Evolutionary conservation across 1,140 invertebrate species (phyloP).

Genomic region (Sarcophaga bullata): DNA sequence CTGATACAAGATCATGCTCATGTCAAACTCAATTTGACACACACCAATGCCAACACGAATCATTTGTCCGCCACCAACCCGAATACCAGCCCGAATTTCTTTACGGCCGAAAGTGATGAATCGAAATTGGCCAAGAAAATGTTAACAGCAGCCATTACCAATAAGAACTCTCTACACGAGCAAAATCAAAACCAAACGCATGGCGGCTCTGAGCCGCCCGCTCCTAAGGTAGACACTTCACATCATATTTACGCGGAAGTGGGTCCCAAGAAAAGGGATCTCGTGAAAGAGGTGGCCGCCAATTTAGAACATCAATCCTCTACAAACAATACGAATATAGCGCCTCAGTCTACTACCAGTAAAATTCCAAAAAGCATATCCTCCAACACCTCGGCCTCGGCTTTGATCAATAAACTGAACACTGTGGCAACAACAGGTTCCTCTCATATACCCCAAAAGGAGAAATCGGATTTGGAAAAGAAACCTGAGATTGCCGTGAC

Average conservation of each 20-base stretch:
- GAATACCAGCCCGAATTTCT: constrained; percentile 43
- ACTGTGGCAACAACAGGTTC: constrained; percentile 17
- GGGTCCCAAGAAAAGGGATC: constrained; percentile 59
- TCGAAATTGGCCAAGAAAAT: constrained; percentile 63
- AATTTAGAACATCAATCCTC: constrained; percentile 50
- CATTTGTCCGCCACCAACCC: not conserved
- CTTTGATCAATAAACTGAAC: constrained; percentile 54
- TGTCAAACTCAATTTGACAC: constrained; percentile 52
- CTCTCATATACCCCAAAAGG: not conserved
- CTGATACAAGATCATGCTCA: constrained; percentile 61
- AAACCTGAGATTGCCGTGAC: constrained; percentile 58
- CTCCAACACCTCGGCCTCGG: constrained; percentile 51
- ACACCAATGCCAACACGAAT: not conserved
- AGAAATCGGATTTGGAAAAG: constrained; percentile 43
- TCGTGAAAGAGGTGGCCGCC: constrained; percentile 44
- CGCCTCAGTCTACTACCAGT: constrained; percentile 53
- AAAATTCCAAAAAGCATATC: constrained; percentile 62
- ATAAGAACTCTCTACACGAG: constrained; percentile 47
- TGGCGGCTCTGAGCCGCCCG: constrained; percentile 36
- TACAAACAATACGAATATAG: constrained; percentile 42
- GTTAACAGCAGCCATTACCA: constrained; percentile 50
- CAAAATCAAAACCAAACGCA: not conserved
- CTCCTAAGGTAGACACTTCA: constrained; percentile 59
- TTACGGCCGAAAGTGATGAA: constrained; percentile 61
- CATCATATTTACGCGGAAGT: constrained; percentile 62